These are phyloP conservation scores for Sebastes oblongus DNA, from an alignment of 2,797 vertebrate genomes.

Conservation along the genomic window DNA sequence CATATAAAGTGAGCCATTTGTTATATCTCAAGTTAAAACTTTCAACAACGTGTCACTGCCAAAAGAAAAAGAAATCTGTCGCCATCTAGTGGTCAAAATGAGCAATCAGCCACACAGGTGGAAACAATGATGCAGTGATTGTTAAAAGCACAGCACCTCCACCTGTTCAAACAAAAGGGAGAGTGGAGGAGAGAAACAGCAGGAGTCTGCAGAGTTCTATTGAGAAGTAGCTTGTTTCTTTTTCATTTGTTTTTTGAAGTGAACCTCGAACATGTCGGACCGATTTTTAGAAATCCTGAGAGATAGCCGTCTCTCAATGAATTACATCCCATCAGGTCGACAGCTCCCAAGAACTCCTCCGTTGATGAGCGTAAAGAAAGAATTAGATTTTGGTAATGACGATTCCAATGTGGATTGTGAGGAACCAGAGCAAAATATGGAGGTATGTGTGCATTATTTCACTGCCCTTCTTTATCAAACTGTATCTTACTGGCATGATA, in stretches of 20 bases:
- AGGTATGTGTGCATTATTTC: neutral
- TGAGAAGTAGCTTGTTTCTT: neutral
- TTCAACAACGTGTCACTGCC: neutral
- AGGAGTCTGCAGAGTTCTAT: neutral
- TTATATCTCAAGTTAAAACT: neutral
- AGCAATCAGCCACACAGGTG: conserved; percentile 31
- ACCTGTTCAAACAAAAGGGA: neutral
- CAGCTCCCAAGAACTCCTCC: conserved; percentile 64
- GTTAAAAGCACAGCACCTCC: neutral
- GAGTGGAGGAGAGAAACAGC: neutral
- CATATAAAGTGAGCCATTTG: neutral
- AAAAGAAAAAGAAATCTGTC: conserved; percentile 13
- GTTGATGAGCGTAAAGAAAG: neutral
- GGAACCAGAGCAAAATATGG: neutral
- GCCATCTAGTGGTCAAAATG: conserved; percentile 48
- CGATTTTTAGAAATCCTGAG: neutral
- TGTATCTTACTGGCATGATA: no score
- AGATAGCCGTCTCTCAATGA: neutral
- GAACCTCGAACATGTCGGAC: conserved; percentile 15
- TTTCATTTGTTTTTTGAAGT: neutral
- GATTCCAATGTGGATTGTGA: neutral
- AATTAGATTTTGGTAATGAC: neutral
- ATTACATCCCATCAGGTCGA: conserved; percentile 31
- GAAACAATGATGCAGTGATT: conserved; percentile 10
- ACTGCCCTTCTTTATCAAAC: fast-evolving